phyloP scores from a whole-genome alignment of 2,888 invertebrate species.

The Philereme transversata region DNA sequence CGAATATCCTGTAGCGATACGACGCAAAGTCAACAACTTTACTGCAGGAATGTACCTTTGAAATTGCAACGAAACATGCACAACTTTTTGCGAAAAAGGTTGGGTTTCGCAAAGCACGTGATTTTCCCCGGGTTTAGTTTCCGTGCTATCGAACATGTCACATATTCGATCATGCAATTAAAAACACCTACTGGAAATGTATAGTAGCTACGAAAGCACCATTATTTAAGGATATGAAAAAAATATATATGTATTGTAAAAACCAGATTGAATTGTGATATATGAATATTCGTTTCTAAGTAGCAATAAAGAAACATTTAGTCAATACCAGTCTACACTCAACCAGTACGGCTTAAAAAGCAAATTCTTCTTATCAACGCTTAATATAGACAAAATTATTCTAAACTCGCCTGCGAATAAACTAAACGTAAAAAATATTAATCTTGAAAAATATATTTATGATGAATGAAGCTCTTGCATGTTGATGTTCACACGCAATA shows the following conservation, averaged over 20 bases:
- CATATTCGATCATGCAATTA: too few relatives aligned
- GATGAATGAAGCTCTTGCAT: conserved; percentile 8
- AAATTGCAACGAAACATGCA: background rate
- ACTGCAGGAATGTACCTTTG: background rate
- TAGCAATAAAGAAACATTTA: conserved; percentile 24
- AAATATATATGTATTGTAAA: too few relatives aligned
- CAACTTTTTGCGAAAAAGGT: conserved; percentile 36
- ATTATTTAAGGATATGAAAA: too few relatives aligned
- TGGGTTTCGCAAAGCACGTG: conserved; percentile 32
- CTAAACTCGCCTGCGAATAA: conserved; percentile 15
- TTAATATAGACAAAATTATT: conserved; percentile 15
- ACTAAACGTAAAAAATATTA: conserved; percentile 15
- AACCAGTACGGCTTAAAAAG: conserved; percentile 29
- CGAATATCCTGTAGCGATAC: conserved; percentile 28
- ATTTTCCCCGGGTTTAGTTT: too few relatives aligned
- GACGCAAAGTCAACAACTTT: background rate
- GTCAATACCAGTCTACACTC: conserved; percentile 31
- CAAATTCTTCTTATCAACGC: conserved; percentile 28
- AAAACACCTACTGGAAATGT: too few relatives aligned
- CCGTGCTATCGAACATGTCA: too few relatives aligned
- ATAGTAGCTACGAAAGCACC: too few relatives aligned
- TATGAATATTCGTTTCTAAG: conserved; percentile 25
- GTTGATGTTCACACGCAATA: conserved; percentile 1
- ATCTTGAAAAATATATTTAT: conserved; percentile 16
- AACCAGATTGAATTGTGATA: too few relatives aligned